Evolutionary conservation across 1,140 invertebrate genomes (phyloP).

Genomic region (Trichogramma pretiosum): DNA sequence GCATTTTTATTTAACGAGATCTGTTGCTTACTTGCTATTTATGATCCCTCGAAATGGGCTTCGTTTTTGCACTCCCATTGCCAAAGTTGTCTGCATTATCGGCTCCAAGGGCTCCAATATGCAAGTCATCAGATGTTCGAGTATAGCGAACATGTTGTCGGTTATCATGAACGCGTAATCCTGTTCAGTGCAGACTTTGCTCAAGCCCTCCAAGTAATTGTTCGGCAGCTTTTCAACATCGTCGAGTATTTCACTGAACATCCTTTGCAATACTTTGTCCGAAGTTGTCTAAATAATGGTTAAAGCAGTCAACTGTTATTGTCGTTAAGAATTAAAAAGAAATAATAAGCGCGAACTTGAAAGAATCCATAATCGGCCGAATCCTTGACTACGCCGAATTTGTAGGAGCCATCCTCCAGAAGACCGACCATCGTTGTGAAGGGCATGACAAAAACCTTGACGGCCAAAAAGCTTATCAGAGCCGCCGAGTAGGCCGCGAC

Average conservation of each 20-base stretch:
- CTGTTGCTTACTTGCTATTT: conserved; percentile 32
- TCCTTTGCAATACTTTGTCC: conserved; percentile 25
- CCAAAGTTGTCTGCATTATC: conserved; percentile 37
- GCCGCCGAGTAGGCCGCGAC: conserved; percentile 42
- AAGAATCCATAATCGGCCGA: conserved; percentile 40
- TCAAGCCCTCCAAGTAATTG: conserved; percentile 37
- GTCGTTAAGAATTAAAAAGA: too few relatives aligned
- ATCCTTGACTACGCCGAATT: conserved; percentile 31
- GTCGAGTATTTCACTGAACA: conserved; percentile 30
- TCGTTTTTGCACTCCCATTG: conserved; percentile 29
- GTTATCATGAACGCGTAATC: conserved; percentile 40
- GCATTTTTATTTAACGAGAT: too few relatives aligned
- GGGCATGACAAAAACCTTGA: conserved; percentile 37
- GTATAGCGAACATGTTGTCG: conserved; percentile 33
- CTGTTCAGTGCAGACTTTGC: conserved; percentile 28
- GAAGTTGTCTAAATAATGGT: too few relatives aligned
- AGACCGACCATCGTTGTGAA: conserved; percentile 43
- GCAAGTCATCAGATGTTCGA: conserved; percentile 32
- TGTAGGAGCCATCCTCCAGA: conserved; percentile 35
- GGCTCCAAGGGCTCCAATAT: conserved; percentile 34
- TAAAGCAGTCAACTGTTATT: too few relatives aligned
- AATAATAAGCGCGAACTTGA: too few relatives aligned
- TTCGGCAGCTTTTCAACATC: conserved; percentile 25
- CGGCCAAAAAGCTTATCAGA: conserved; percentile 39
- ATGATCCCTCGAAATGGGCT: conserved; percentile 39